Percentiles rank a stretch among this genome's conserved stretches.
phyloP scores from a whole-genome alignment of 92 coral and sea anemone species.

The Isaurus tuberculatus region DNA sequence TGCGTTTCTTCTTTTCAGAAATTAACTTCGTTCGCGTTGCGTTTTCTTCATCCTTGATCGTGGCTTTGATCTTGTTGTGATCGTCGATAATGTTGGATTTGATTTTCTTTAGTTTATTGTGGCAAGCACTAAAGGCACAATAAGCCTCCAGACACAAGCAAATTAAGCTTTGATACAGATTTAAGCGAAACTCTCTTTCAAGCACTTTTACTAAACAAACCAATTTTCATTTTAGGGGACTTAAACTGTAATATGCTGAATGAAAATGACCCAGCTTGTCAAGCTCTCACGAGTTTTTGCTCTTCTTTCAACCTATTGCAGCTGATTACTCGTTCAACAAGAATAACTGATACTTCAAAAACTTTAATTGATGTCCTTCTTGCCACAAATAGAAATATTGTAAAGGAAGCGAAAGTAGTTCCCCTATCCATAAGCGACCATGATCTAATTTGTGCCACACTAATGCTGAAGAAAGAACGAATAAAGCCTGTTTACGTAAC shows the following conservation, averaged over 20 bases:
- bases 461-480: slow-evolving; percentile 16
- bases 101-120: not conserved
- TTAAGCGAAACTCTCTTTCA: slow-evolving; percentile 30
- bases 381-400: too few species aligned
- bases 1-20: not conserved
- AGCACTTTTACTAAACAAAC: slow-evolving; percentile 53
- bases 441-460: slow-evolving; percentile 4
- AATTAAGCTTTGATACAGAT: slow-evolving; percentile 50
- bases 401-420: not conserved
- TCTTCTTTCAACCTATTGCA: too few species aligned
- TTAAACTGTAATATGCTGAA: too few species aligned
- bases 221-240: too few species aligned
- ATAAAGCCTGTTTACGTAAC: slow-evolving; percentile 10
- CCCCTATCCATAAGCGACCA: not conserved
- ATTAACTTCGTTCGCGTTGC: not conserved
- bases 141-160: slow-evolving; percentile 55
- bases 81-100: not conserved
- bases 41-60: not conserved
- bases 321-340: too few species aligned
- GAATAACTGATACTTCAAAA: too few species aligned
- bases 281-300: too few species aligned
- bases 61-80: not conserved
- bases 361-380: too few species aligned
- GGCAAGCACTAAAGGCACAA: slow-evolving; percentile 24
- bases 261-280: too few species aligned